Evolutionary conservation across 2,888 invertebrate genomes (phyloP).

Genomic region (Trissolcus japonicus): DNA sequence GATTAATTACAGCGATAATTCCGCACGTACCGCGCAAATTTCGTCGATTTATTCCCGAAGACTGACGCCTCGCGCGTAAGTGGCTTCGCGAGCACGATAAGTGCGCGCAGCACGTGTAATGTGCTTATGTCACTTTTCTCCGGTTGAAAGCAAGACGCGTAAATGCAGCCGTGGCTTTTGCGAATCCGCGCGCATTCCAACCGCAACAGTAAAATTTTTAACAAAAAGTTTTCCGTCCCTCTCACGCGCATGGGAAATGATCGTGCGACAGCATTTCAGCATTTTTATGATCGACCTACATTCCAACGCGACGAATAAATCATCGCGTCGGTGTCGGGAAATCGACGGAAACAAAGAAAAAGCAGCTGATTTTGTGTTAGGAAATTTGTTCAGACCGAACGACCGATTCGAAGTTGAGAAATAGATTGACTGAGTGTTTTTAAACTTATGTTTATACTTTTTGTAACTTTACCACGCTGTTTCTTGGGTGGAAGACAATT

Average conservation of each 20-base stretch:
- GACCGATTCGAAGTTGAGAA: background rate
- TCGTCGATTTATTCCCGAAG: constrained; percentile 21
- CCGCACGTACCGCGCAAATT: constrained; percentile 21
- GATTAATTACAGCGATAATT: constrained; percentile 42
- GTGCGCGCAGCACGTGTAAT: constrained; percentile 48
- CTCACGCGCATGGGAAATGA: constrained; percentile 20
- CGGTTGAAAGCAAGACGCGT: constrained; percentile 50
- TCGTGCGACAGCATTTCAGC: constrained; percentile 25
- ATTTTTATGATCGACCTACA: constrained; percentile 38
- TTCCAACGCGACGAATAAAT: background rate
- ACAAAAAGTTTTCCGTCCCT: background rate
- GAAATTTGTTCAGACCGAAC: background rate
- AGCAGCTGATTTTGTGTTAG: background rate
- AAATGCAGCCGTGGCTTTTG: constrained; percentile 46
- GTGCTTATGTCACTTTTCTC: constrained; percentile 47
- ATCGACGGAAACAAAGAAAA: background rate
- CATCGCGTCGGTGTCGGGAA: background rate
- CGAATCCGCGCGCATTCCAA: constrained; percentile 50
- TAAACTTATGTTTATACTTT: background rate
- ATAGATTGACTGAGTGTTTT: background rate
- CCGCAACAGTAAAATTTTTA: constrained; percentile 37
- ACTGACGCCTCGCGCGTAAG: constrained; percentile 25
- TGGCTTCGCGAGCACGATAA: constrained; percentile 25
- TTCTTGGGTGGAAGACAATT: too few relatives aligned
- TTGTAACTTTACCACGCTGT: background rate